Evolutionary conservation across 2,888 invertebrate genomes (phyloP).

Genomic region (Folsomia candida): DNA sequence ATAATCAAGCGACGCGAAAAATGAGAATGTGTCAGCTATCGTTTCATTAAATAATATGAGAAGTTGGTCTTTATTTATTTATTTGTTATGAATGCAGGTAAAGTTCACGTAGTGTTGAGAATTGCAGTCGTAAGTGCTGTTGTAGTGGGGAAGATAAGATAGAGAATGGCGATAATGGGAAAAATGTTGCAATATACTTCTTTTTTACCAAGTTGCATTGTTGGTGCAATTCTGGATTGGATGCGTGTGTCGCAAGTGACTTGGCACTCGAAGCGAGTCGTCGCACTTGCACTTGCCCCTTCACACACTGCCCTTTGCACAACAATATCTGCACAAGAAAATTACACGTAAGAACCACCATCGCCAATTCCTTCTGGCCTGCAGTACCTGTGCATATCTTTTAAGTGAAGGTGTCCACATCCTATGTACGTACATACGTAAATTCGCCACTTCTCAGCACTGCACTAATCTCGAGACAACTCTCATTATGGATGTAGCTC

Average conservation of each 20-base stretch:
- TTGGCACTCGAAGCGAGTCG: not conserved
- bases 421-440: no score
- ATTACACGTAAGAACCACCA: no score
- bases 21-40: not conserved
- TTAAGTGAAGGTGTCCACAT: no score
- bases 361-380: no score
- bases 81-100: no score
- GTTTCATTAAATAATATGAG: no score
- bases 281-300: constrained; percentile 6
- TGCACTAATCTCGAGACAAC: no score
- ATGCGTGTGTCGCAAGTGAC: not conserved
- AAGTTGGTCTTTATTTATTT: no score
- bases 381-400: no score
- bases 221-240: not conserved
- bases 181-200: not conserved
- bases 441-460: no score
- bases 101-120: not conserved
- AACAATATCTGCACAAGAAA: not conserved
- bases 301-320: constrained; percentile 2
- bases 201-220: not conserved
- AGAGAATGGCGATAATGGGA: not conserved
- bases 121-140: not conserved
- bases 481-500: no score
- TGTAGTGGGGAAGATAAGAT: not conserved
- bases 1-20: not conserved